Conservation (phyloP, 2,113 vertebrate species). For the Embiotoca jacksoni region DNA sequence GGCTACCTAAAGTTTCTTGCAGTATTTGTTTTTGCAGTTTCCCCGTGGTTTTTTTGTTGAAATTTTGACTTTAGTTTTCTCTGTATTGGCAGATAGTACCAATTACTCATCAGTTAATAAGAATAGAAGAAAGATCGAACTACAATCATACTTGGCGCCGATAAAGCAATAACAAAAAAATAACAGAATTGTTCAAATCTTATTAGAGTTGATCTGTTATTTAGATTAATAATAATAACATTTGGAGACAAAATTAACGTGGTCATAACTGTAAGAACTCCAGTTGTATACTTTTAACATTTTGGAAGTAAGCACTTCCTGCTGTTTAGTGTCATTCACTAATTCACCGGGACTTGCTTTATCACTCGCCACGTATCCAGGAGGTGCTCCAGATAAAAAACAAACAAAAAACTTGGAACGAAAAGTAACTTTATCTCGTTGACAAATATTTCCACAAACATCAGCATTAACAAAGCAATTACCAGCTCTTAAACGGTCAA, state of each 20-base stretch:
- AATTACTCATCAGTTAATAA: background rate
- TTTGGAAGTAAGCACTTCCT: conserved; percentile 17
- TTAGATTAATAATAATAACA: too few species aligned
- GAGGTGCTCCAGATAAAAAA: background rate
- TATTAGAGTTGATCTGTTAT: too few species aligned
- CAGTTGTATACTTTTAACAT: conserved; percentile 11
- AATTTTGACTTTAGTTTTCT: conserved; percentile 4
- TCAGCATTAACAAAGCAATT: conserved; percentile 23
- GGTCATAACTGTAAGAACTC: conserved; percentile 14
- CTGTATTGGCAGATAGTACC: background rate
- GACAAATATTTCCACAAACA: conserved; percentile 12
- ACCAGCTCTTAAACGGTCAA: conserved; percentile 11
- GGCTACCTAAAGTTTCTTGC: too few species aligned
- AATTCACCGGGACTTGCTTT: background rate
- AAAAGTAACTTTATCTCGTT: conserved; percentile 5
- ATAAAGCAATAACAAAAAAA: background rate
- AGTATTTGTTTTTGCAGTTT: too few species aligned
- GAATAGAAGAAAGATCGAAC: background rate
- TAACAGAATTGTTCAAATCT: background rate
- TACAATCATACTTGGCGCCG: too few species aligned
- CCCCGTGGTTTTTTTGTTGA: background rate
- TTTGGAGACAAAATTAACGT: conserved; percentile 1
- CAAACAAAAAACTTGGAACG: background rate
- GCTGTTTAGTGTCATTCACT: conserved; percentile 32
- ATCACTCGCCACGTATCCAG: background rate